Base-by-base conservation (phyloP, 2,797 vertebrate genomes). In the Takifugu rubripes region DNA sequence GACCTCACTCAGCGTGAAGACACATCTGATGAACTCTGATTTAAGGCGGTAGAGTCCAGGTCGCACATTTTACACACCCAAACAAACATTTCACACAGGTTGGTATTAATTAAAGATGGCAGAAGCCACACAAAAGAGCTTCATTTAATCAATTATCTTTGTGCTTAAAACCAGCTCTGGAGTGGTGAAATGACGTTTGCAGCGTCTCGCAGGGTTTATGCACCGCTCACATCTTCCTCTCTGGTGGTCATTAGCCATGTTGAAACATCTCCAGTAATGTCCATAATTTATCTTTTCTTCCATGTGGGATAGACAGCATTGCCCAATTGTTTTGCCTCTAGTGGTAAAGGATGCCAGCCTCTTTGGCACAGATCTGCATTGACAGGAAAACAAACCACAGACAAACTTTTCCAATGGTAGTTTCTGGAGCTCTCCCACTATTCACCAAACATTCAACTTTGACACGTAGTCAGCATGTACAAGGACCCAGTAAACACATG, bases 101-200 rank as follows among this genome's bases (percentile, higher is more conserved):
- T 56, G 44, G 59, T 60, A 50, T 74, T 56, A 68, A 54, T 75
- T 56, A 67, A 66, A 21, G 17, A 67, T 48, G 42, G 10, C 56
- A 52, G 17, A 48, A 51, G 67, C 58, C 56, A 77, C 40, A 78
- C 73, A 74, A 64, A 75, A 26, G 54, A 68, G 43, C 59, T 63
- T 65, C 58, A 75, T 72, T 74, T 73, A 79, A 83, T 66, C 68
- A 83, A 56, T 77, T 82, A 77, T 84, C 75, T 70, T 25, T 63
- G 66, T 62, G 64, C 59, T 75, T 75, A 74, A 69, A 72, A 75
- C 54, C 64, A 75, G 74, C 72, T 83, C 75, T 74, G 78, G 73
- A 72, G 68, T 68, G 74, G 78, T 79, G 81, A 87, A 86, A 88
- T 87, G 77, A 75, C 79, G 74, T 86, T 82, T 52, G 45, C 47